Evolutionary conservation across 1,140 invertebrate species (phyloP).

Genomic region (Stratiolaelaps scimitus): DNA sequence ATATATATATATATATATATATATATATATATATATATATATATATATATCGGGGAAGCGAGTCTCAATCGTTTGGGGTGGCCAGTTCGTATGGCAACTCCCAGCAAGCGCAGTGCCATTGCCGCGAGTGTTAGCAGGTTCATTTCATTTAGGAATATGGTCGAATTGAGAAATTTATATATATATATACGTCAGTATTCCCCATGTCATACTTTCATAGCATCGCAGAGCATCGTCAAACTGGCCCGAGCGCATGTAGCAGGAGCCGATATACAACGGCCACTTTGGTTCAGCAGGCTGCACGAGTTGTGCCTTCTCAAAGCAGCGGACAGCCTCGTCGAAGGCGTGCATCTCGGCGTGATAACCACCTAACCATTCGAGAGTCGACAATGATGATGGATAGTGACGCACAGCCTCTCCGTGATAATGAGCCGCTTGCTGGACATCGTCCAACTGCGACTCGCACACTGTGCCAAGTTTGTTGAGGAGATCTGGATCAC

Average conservation of each 20-base stretch:
- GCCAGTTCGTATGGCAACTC: too few species aligned
- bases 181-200: neutral
- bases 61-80: too few species aligned
- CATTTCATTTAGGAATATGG: too few species aligned
- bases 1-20: conserved; percentile 3
- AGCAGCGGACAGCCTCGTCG: conserved; percentile 76
- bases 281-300: conserved; percentile 46
- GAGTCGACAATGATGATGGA: conserved; percentile 72
- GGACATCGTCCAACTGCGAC: conserved; percentile 61
- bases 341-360: conserved; percentile 76
- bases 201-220: conserved; percentile 29
- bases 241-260: conserved; percentile 21
- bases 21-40: neutral
- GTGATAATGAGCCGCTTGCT: conserved; percentile 81
- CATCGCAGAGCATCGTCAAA: conserved; percentile 21
- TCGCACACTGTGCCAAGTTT: conserved; percentile 75
- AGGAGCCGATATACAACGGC: conserved; percentile 9
- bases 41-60: too few species aligned
- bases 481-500: conserved; percentile 65
- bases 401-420: conserved; percentile 78
- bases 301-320: conserved; percentile 71
- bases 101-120: too few species aligned
- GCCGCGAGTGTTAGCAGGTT: too few species aligned
- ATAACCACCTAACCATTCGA: conserved; percentile 82
- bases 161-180: too few species aligned